Evolutionary conservation across 2,797 vertebrate genomes (phyloP), one percentile per base, ranked within the genome.

Genomic region (Fringilla coelebs): DNA sequence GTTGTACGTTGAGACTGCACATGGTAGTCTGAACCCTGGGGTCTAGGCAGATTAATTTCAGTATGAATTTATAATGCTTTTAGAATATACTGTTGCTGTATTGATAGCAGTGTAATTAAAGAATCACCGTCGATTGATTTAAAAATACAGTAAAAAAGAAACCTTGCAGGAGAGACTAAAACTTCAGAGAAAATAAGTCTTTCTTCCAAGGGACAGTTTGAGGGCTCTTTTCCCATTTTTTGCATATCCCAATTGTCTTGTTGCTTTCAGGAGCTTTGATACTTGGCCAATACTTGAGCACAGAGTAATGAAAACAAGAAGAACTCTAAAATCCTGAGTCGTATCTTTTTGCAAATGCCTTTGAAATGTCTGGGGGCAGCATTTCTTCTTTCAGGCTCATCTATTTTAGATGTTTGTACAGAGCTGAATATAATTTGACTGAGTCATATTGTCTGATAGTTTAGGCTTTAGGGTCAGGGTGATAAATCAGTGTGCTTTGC

Each of bases 221-320:
- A 87, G 85, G 48, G 25, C 13, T 58, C 32, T 63, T 82, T 86
- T 82, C 31, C 40, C 7, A 13, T 78, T 48, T 57, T 51, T 49
- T 79, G 41, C 70, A 73, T 83, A 46, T 62, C 65, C 29, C 40
- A 88, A 24, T 76, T 94, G 89, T 76, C 75, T 88, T 70, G 34
- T 48, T 88, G 41, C 34, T 85, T 89, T 48, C n/a, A 36, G 91
- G 34, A 94, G 41, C 75, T 57, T 52, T 91, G 72, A 88, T 62
- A 80, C 25, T 83, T 67, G 24, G 65, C 89, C 92, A 78, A 31
- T 60, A 60, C 43, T 94, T 86, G n/a, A 95, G 71, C 17, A 13
- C 18, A 57, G 65, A 81, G 29, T 91, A 96, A 95, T 80, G 68
- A 95, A 96, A 96, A 95, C 91, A 96, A 95, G 60, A 52, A 51